Base-by-base conservation (phyloP, 92 coral and sea anemone species). In the Zoanthus gigantus region DNA sequence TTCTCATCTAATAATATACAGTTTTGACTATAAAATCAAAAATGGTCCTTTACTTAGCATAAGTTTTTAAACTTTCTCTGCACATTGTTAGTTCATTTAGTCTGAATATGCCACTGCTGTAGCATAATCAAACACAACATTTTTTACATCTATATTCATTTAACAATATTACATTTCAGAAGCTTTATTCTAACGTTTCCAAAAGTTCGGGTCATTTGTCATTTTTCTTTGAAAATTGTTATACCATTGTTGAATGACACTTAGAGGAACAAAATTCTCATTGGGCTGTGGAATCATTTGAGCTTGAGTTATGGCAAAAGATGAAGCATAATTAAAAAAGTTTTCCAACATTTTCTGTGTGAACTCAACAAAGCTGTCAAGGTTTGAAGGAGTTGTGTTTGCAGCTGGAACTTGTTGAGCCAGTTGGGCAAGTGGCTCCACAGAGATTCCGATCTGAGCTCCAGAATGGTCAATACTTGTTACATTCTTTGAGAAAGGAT, bases 321-420 rank as follows among this genome's bases (percentile, higher is more conserved):
- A 97, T 53, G 95, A 91, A 5, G 96, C 94, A 92, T 82, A 97
- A 86, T 97, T 97, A 72, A 95, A 93, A 89, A 97, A 97, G 92
- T 93, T 94, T 85, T 97, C 93, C 73, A 97, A 85, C 99, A 97
- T 97, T 83, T 95, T 97, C 80, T 92, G 98, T 6, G 98, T 97
- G 93, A 92, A 95, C 71, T 95, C 93, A 15, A 97, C 98, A 85
- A 92, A 92, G 71, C 97, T 76, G 93, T 97, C 94, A 75, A 95
- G 88, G n/a, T 72, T 95, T 11, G 99, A 95, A 9, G 99, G 98
- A 0, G 91, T 88, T 1, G 98, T 74, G 65, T 90, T 91, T 46
- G 93, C 65, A 0, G 91, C 96, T 28, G 99, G 98, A 30, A 96
- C 96, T 76, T 92, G 98, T 65, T 97, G 99, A 4, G 96, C 95